Evolutionary conservation across 2,113 vertebrate species (phyloP).

Genomic region (Phalacrocorax brasilianus): DNA sequence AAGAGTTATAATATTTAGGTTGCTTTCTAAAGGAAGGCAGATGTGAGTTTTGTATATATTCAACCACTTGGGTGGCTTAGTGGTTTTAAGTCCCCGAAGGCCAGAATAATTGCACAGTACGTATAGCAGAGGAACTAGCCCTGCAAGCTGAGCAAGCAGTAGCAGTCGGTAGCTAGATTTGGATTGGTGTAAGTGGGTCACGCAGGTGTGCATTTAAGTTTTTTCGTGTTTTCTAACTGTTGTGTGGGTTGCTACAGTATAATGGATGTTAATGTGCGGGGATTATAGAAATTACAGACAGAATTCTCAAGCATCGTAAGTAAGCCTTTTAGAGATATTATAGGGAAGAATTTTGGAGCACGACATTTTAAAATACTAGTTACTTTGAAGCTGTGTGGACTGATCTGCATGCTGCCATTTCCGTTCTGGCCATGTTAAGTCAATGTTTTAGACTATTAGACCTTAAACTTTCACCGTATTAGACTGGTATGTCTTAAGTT

Average conservation of each 20-base stretch:
- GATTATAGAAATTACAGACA: constrained; percentile 33
- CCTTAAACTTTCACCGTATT: not conserved
- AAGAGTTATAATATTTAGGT: constrained; percentile 27
- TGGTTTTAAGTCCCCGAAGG: constrained; percentile 37
- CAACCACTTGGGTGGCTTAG: constrained; percentile 52
- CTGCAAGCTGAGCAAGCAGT: not conserved
- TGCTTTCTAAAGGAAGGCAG: constrained; percentile 27
- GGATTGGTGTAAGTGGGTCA: not conserved
- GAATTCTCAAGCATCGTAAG: not conserved
- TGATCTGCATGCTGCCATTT: not conserved
- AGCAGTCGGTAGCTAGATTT: not conserved
- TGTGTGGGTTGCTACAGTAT: not conserved
- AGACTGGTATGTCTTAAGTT: not conserved
- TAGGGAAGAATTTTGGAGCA: not conserved
- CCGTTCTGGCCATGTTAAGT: not conserved
- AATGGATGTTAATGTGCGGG: not conserved
- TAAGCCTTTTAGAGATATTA: not conserved
- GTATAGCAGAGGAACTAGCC: not conserved
- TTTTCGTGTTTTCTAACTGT: not conserved
- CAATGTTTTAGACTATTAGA: not conserved
- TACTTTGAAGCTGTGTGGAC: not conserved
- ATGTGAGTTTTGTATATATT: constrained; percentile 12
- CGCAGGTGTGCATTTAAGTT: not conserved
- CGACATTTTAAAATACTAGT: not conserved
- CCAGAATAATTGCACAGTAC: not conserved